These are phyloP conservation scores for Phortica okadai DNA, from an alignment of 2,888 invertebrate species.

Conservation along the genomic window DNA sequence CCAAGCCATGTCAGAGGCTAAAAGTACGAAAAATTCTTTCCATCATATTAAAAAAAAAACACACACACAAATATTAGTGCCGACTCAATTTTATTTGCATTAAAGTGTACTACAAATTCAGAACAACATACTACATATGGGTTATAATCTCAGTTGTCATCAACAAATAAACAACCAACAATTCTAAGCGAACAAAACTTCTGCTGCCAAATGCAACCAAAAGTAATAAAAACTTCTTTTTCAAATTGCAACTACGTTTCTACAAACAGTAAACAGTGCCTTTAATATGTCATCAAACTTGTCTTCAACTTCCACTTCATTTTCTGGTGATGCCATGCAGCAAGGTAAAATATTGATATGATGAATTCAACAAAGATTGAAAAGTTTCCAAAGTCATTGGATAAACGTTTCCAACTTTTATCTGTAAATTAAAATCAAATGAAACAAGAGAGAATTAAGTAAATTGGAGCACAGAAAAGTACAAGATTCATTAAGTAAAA, in stretches of 20 bases:
- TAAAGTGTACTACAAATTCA: too few relatives aligned
- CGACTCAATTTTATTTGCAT: too few relatives aligned
- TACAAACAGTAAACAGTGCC: not conserved
- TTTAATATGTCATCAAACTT: not conserved
- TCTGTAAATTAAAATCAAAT: conserved; percentile 50
- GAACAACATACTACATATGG: too few relatives aligned
- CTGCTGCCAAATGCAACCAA: too few relatives aligned
- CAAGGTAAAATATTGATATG: conserved; percentile 73
- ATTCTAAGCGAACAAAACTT: too few relatives aligned
- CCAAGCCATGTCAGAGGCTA: conserved; percentile 14
- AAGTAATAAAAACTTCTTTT: not conserved
- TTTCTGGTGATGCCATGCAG: conserved; percentile 64
- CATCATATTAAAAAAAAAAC: too few relatives aligned
- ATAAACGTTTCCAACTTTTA: conserved; percentile 62
- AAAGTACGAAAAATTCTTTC: not conserved
- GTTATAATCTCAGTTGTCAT: too few relatives aligned
- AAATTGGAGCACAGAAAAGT: too few relatives aligned
- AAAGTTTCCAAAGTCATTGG: conserved; percentile 67
- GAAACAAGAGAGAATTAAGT: too few relatives aligned
- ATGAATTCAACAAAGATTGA: conserved; percentile 73
- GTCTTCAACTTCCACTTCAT: not conserved
- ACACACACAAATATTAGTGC: too few relatives aligned
- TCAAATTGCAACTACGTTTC: not conserved
- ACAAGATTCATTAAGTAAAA: too few relatives aligned
- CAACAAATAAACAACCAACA: too few relatives aligned